Evolutionary conservation across 1,140 invertebrate genomes (phyloP), one percentile per base, ranked within the genome.

Genomic region (Rhyzopertha dominica): DNA sequence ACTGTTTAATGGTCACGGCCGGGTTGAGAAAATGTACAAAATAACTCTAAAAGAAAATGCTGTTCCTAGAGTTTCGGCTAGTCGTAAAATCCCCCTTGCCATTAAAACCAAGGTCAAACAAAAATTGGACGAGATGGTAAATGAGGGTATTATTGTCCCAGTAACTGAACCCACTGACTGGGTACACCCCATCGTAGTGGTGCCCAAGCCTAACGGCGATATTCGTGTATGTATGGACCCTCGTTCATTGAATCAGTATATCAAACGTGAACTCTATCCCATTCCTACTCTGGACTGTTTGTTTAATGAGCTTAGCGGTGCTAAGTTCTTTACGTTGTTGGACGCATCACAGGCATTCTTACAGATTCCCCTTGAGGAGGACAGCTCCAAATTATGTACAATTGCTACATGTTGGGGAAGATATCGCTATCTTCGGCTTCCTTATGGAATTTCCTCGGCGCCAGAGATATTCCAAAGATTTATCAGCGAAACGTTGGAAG

Each of bases 251-350:
- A 42, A 42, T 31, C 30, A 31, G 22, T 42, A 19, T 19, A 42
- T 42, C 8, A 17, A 42, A 31, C 18, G 26, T n/a, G 40, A 30
- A 8, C 12, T 26, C 10, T 42, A 19, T 42, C 40, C 26, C 1
- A 42, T 42, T 31, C 40, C 40, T 2, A 42, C 40, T 5, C 25
- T 20, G 22, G 17, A 42, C 18, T 26, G 16, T 12, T 16, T 40
- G 12, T 4, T 12, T 36, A n/a, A n/a, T n/a, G n/a, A n/a, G n/a
- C n/a, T n/a, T n/a, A n/a, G n/a, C n/a, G 63, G 62, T 12, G 57
- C 65, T 35, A 65, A 59, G 55, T 46, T 63, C 29, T 76, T 74
- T 53, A 65, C 62, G 4, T 66, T 63, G 25, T 44, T 76, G n/a
- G 72, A 76, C 63, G 62, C 64, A 5, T 66, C 66, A 36, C 40